Evolutionary conservation across 2,113 vertebrate species (phyloP), one percentile per base, ranked within the genome.

Genomic region (Scophthalmus maximus): DNA sequence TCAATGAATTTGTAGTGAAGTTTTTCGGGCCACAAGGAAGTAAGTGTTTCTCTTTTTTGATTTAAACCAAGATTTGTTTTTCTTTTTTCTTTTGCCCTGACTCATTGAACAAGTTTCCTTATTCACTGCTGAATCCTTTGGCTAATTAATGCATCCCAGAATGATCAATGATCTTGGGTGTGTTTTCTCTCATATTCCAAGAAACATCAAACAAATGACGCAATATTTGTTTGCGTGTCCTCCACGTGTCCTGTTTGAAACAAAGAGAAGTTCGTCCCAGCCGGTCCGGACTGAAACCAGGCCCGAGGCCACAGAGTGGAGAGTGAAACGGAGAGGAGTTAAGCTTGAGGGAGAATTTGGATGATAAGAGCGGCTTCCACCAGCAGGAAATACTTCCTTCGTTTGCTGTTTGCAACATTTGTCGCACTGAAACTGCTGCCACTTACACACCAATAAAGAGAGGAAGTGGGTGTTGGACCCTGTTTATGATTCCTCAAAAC

Each of bases 1-100:
- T 99, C 91, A 99, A 99, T 75, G 97, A 99, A 93, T 99, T 99
- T 87, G 97, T 99, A 88, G 98, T 99, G 73, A 99, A 99, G 93
- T 99, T 99, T 94, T 99, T 98, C 61, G 98, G 98, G 95, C 98
- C 97, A 95, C 97, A 98, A 94, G 98, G 97, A 96, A 99, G 98
- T 99, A 95, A 98, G 97, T 96, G 82, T 46, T 72, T 42, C 29
- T 78, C 2, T 71, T 69, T 20, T 65, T 17, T 67, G 2, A 26
- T 36, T 44, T 18, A 7, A 36, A 10, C 20, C 9, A 22, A 8
- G 5, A 1, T 51, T 25, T 96, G 82, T 46, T 72, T 42, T 26
- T 78, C 2, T 71, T 69, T 20, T 65, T 17, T 20, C 8, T 20
- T 56, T 52, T 47, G 10, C 22, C 0, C 10, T 3, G 40, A 40